These are phyloP conservation scores for Leptinotarsa lineolata DNA, from an alignment of 1,140 invertebrate species.

Conservation along the genomic window DNA sequence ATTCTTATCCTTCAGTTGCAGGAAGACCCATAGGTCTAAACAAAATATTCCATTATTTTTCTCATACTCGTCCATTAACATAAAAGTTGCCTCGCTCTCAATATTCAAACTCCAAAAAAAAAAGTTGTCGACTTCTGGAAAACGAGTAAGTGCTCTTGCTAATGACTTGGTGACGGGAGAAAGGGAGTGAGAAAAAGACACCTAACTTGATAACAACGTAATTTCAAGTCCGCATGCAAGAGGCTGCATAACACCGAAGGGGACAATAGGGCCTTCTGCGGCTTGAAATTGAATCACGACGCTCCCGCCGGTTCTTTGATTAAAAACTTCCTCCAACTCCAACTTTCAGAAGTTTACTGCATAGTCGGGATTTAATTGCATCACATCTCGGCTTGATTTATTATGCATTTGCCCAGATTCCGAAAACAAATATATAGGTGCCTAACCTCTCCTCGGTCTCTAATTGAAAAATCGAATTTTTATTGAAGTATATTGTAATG, in stretches of 20 bases:
- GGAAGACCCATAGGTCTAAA: no score
- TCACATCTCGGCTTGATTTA: constrained; percentile 38
- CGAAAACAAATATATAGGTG: constrained; percentile 22
- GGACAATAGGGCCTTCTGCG: constrained; percentile 43
- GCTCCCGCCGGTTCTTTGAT: constrained; percentile 45
- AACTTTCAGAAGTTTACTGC: constrained; percentile 40
- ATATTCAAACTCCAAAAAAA: no score
- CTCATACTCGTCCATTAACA: no score
- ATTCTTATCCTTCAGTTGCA: no score
- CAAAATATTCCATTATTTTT: no score
- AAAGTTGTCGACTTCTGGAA: not conserved
- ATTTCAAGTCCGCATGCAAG: constrained; percentile 46
- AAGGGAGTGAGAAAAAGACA: constrained; percentile 16
- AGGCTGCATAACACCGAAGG: constrained; percentile 43
- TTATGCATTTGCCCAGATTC: constrained; percentile 31
- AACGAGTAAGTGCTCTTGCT: not conserved
- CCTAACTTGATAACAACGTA: constrained; percentile 48
- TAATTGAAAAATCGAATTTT: constrained; percentile 20
- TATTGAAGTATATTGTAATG: constrained; percentile 2
- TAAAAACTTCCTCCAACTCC: constrained; percentile 45
- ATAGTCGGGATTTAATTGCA: constrained; percentile 40
- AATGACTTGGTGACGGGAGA: not conserved
- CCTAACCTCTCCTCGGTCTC: not conserved
- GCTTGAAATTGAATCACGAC: constrained; percentile 45
- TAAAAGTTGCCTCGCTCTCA: no score